Evolutionary conservation across 2,113 vertebrate genomes (phyloP), one percentile per base, ranked within the genome.

Genomic region (Centrocercus urophasianus): DNA sequence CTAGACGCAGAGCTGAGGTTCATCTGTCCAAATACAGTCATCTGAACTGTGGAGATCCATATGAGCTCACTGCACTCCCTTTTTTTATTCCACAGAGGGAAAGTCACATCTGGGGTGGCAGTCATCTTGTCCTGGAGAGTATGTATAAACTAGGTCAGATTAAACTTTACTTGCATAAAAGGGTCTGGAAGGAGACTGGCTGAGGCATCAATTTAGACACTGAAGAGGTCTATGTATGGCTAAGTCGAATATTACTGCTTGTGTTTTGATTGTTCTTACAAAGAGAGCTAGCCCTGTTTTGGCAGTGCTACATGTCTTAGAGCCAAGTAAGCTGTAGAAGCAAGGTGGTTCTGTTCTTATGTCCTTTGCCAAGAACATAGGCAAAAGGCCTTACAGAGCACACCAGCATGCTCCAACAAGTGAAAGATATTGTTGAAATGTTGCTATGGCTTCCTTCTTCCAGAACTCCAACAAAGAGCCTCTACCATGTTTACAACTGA

Each of bases 261-360:
- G 19, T 50, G 21, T 86, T 88, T 73, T 63, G 24, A 18, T 8
- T 19, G 24, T 59, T 89, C 75, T 70, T 43, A 83, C 22, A 27
- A 0, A 27, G 3, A 59, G 2, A 86, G 20, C 20, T 18, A 43
- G 4, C 7, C 17, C 52, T 65, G 28, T 65, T 86, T 71, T 81
- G 47, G 77, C 15, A 47, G 15, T 32, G 78, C 43, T 43, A 50
- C 25, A 56, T 2, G 2, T 17, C 24, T 87, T 0, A 0, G 36
- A 45, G 34, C 70, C 28, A 47, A 27, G 19, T 14, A 56, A 88
- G 6, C 6, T 78, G 60, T 57, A 57, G 50, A 80, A 75, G 10
- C 13, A 75, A 84, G 25, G 4, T 78, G 11, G 40, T 4, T 69
- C 25, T 85, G 17, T 54, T 73, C 27, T 86, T 40, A 80, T 89